Conservation (phyloP, 2,797 vertebrate species). For the Echeneis naucrates region DNA sequence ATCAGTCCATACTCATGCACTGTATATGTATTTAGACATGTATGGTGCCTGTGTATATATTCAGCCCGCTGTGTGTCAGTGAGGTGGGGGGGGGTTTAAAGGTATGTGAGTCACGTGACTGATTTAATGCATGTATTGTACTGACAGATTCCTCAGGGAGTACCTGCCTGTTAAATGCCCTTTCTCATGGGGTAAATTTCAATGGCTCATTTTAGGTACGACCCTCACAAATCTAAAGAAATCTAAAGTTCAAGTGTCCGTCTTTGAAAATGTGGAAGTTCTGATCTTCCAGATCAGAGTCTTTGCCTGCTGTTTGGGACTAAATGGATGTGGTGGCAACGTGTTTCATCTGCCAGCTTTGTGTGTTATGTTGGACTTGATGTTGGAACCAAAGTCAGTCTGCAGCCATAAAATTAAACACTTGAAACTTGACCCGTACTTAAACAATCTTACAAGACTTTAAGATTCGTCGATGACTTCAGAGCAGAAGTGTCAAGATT, state of each 20-base stretch:
- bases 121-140: constrained; percentile 33
- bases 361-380: constrained; percentile 7
- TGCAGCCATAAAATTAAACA: constrained; percentile 2
- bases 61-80: constrained; percentile 35
- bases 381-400: neutral
- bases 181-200: constrained; percentile 19
- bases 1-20: constrained; percentile 43
- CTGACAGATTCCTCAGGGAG: constrained; percentile 4
- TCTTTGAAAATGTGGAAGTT: neutral
- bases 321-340: neutral
- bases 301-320: neutral
- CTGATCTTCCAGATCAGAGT: neutral
- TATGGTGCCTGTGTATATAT: constrained; percentile 58
- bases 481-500: constrained; percentile 15
- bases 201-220: constrained; percentile 8
- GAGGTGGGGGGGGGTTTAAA: constrained; percentile 46
- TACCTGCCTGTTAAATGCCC: constrained; percentile 1
- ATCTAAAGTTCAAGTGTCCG: constrained; percentile 1
- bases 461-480: constrained; percentile 4
- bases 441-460: neutral
- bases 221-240: constrained; percentile 22
- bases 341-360: neutral
- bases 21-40: constrained; percentile 73
- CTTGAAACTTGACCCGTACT: constrained; percentile 4
- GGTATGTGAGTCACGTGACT: constrained; percentile 53